A percentile compares a stretch with the other conserved stretches of the same genome.
Evolutionary conservation across 2,888 invertebrate species (phyloP).

Genomic region (Balanococcus diminutus): DNA sequence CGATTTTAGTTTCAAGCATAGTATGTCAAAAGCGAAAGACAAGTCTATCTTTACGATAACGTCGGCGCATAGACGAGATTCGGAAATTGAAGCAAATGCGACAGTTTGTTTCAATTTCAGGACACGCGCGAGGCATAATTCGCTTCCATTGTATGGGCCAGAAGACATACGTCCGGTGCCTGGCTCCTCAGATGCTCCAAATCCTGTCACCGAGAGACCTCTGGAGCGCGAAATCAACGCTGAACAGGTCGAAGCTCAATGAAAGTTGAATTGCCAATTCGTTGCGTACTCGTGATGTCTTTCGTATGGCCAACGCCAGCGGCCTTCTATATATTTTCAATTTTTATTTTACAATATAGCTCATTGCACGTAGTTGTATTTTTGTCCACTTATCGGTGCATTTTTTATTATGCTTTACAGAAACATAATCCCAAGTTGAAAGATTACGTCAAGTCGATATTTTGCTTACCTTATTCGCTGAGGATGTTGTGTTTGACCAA

Average conservation of each 20-base stretch:
- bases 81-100: slow-evolving; percentile 11
- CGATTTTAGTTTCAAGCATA: background rate
- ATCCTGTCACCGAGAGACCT: background rate
- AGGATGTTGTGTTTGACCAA: slow-evolving; percentile 89
- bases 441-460: slow-evolving; percentile 86
- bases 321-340: background rate
- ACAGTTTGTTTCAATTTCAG: slow-evolving; percentile 8
- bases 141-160: background rate
- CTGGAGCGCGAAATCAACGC: background rate
- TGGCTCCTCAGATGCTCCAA: slow-evolving; percentile 14
- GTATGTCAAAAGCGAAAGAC: slow-evolving; percentile 45
- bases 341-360: no score
- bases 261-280: no score
- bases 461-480: slow-evolving; percentile 87
- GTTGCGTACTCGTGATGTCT: no score
- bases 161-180: slow-evolving; percentile 23
- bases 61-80: slow-evolving; percentile 16
- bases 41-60: slow-evolving; percentile 42
- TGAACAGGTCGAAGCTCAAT: no score
- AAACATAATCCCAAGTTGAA: slow-evolving; percentile 62
- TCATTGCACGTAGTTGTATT: no score
- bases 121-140: background rate
- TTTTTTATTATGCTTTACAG: no score
- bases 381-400: background rate
- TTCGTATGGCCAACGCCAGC: background rate